Percentiles rank a stretch among this genome's conserved stretches.
Evolutionary conservation across 2,888 invertebrate genomes (phyloP).

Genomic region (Hedychridium roseum): DNA sequence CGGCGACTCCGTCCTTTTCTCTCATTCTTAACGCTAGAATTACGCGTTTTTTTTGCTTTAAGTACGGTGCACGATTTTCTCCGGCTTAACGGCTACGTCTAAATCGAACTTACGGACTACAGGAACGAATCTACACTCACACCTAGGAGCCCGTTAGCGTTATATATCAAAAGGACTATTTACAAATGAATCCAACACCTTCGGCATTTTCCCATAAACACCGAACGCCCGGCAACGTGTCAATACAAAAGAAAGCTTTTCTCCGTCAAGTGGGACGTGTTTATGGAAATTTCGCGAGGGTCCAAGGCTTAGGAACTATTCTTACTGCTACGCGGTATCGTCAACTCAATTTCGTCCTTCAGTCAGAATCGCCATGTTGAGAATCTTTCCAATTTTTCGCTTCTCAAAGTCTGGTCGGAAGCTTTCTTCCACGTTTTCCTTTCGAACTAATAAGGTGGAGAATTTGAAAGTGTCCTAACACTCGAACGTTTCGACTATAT

Average conservation of each 20-base stretch:
- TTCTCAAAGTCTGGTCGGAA: too few relatives aligned
- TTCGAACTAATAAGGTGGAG: too few relatives aligned
- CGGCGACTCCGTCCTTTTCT: not conserved
- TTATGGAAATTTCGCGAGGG: too few relatives aligned
- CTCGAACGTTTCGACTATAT: too few relatives aligned
- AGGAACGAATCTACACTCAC: conserved; percentile 46
- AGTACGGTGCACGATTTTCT: conserved; percentile 32
- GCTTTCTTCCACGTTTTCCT: too few relatives aligned
- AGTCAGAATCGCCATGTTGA: too few relatives aligned
- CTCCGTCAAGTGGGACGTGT: not conserved
- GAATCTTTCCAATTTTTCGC: too few relatives aligned
- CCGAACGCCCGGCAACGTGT: conserved; percentile 6
- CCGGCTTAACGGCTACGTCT: conserved; percentile 19
- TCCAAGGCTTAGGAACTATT: conserved; percentile 53
- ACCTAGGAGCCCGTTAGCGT: conserved; percentile 43
- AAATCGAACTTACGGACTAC: conserved; percentile 40
- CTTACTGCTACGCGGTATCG: conserved; percentile 53
- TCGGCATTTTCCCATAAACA: too few relatives aligned
- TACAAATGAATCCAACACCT: too few relatives aligned
- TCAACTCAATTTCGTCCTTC: conserved; percentile 30
- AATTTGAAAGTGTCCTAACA: too few relatives aligned
- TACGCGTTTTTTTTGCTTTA: conserved; percentile 26
- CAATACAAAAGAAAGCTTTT: not conserved
- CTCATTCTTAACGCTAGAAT: conserved; percentile 11
- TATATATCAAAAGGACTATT: conserved; percentile 56